Percentiles rank a stretch among this genome's conserved stretches.
These are phyloP conservation scores for Alitta virens DNA, from an alignment of 2,888 invertebrate species.

Conservation along the genomic window DNA sequence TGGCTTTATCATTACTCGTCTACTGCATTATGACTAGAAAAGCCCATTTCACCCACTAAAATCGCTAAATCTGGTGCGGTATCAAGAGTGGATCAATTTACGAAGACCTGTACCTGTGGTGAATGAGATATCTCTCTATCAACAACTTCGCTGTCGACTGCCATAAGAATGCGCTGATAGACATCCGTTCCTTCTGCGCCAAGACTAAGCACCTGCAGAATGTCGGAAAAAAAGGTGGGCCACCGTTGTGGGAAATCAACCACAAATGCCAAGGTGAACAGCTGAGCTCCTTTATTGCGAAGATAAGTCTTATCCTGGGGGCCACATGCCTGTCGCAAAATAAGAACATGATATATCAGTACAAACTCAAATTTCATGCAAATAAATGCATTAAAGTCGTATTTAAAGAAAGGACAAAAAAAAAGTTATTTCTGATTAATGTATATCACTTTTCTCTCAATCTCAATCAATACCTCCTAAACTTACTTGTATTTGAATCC, in stretches of 20 bases:
- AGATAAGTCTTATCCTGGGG: constrained; percentile 56
- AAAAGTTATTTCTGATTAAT: no score
- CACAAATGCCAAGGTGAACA: constrained; percentile 61
- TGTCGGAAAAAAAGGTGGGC: constrained; percentile 61
- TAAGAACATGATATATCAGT: not conserved
- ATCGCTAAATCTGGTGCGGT: no score
- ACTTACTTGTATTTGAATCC: constrained; percentile 55
- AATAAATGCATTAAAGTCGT: no score
- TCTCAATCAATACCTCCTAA: no score
- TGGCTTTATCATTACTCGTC: not conserved
- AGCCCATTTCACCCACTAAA: not conserved
- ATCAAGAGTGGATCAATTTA: no score
- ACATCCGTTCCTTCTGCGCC: constrained; percentile 59
- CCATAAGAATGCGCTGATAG: constrained; percentile 60
- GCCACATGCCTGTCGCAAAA: not conserved
- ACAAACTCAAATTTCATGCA: not conserved
- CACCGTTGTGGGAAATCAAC: constrained; percentile 60
- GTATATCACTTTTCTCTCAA: no score
- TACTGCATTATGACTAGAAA: not conserved
- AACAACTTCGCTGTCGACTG: constrained; percentile 62
- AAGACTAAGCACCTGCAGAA: constrained; percentile 49
- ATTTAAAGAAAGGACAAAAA: constrained; percentile 7
- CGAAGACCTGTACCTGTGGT: constrained; percentile 15
- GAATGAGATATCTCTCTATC: constrained; percentile 58
- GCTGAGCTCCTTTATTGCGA: constrained; percentile 62